Evolutionary conservation across 2,797 vertebrate species (phyloP).

Genomic region (Arrhamphus sclerolepis): DNA sequence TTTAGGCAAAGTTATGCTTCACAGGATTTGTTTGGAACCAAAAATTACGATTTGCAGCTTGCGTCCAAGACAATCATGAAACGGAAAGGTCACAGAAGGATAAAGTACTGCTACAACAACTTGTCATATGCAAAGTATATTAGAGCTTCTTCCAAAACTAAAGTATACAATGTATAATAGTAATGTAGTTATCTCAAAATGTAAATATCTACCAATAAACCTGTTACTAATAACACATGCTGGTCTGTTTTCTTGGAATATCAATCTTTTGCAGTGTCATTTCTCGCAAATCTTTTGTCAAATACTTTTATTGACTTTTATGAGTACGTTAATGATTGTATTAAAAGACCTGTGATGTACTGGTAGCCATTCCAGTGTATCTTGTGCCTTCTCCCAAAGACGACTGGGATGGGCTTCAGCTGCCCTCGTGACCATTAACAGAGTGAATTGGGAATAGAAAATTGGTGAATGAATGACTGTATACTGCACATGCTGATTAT

Average conservation of each 20-base stretch:
- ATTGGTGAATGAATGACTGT: no score
- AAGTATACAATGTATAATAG: constrained; percentile 68
- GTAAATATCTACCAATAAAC: constrained; percentile 78
- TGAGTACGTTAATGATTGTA: no score
- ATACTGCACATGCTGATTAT: no score
- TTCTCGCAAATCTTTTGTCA: background rate
- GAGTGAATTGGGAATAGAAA: no score
- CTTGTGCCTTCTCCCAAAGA: no score
- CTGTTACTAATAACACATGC: constrained; percentile 40
- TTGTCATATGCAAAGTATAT: constrained; percentile 75
- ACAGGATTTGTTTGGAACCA: constrained; percentile 69
- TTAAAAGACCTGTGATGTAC: no score
- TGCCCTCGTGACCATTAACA: no score
- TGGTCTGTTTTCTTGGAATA: background rate
- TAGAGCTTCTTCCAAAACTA: constrained; percentile 60
- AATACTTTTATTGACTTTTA: background rate
- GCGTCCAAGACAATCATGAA: constrained; percentile 80
- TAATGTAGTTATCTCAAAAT: constrained; percentile 67
- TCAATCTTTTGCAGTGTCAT: background rate
- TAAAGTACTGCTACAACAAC: constrained; percentile 64
- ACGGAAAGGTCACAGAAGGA: constrained; percentile 49
- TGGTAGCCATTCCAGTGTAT: no score
- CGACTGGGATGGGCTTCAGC: no score
- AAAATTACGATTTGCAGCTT: constrained; percentile 81
- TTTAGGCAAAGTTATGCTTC: constrained; percentile 71